A percentile compares a stretch with the other conserved stretches of the same genome.
Evolutionary conservation across 2,113 vertebrate species (phyloP).

Genomic region (Rhinoderma darwinii): DNA sequence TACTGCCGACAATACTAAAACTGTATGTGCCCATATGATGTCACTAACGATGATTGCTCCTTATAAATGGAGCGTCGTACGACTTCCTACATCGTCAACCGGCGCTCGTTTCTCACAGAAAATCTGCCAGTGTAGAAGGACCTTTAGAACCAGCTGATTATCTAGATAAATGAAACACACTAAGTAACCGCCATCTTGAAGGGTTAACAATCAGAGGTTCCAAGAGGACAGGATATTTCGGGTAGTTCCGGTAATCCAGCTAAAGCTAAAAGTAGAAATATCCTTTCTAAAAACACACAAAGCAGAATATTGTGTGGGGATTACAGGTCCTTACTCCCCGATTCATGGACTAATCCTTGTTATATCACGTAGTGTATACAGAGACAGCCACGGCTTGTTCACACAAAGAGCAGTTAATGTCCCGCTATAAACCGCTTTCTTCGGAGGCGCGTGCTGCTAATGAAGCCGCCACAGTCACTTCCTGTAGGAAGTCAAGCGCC

Average conservation of each 20-base stretch:
- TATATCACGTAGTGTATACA: conserved; percentile 30
- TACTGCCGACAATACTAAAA: too few species aligned
- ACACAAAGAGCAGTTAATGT: background rate
- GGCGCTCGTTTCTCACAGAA: too few species aligned
- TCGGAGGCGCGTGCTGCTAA: background rate
- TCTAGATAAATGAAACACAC: too few species aligned
- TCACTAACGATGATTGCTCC: too few species aligned
- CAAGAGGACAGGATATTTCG: conserved; percentile 28
- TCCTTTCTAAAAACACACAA: conserved; percentile 48
- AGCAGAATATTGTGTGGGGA: conserved; percentile 44
- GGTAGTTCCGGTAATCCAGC: background rate
- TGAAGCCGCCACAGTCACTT: background rate
- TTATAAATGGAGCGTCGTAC: too few species aligned
- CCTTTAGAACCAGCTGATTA: too few species aligned
- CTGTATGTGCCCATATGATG: too few species aligned
- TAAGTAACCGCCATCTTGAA: background rate
- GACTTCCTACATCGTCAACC: too few species aligned
- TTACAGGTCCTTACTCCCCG: background rate
- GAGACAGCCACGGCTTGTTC: background rate
- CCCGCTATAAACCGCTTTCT: background rate
- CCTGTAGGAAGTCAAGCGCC: background rate
- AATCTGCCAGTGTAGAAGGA: too few species aligned
- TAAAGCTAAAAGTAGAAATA: conserved; percentile 5
- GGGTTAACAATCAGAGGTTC: conserved; percentile 34
- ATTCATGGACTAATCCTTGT: conserved; percentile 35